phyloP scores from a whole-genome alignment of 2,888 invertebrate species.

The Phyto melanocephala region DNA sequence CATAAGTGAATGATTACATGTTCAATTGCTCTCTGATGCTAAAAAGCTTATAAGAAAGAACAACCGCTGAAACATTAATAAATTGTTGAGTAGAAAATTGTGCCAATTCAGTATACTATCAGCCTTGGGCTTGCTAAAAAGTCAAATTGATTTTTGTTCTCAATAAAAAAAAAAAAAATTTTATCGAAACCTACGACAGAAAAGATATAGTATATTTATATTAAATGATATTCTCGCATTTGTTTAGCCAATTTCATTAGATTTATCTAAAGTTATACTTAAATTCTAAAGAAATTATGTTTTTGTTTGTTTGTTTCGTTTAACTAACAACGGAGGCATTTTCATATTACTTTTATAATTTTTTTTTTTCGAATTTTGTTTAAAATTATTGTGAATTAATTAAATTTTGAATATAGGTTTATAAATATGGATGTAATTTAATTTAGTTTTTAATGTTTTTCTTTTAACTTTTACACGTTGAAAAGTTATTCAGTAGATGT shows the following conservation, averaged over 20 bases:
- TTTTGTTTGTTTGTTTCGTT: slow-evolving; percentile 23
- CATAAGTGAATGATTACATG: too few species aligned
- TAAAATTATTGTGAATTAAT: slow-evolving; percentile 42
- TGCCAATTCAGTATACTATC: neutral
- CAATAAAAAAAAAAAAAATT: slow-evolving; percentile 4
- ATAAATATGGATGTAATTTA: slow-evolving; percentile 22
- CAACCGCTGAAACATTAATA: too few species aligned
- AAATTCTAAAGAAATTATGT: slow-evolving; percentile 35
- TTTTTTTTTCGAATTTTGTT: neutral
- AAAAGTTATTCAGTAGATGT: slow-evolving; percentile 59
- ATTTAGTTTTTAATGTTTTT: slow-evolving; percentile 18
- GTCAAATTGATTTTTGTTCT: neutral
- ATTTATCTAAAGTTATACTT: slow-evolving; percentile 34
- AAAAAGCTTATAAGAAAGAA: too few species aligned
- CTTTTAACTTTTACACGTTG: slow-evolving; percentile 42
- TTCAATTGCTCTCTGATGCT: too few species aligned
- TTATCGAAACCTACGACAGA: too few species aligned
- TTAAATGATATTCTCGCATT: slow-evolving; percentile 10
- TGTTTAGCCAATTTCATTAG: slow-evolving; percentile 42
- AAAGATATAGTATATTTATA: slow-evolving; percentile 3
- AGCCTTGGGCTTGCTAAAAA: neutral
- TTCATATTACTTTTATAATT: slow-evolving; percentile 52
- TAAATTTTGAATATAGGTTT: slow-evolving; percentile 59
- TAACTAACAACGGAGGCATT: slow-evolving; percentile 72
- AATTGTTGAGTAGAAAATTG: too few species aligned